Base-by-base conservation (phyloP, 2,888 invertebrate genomes). In the Gortyna flavago region DNA sequence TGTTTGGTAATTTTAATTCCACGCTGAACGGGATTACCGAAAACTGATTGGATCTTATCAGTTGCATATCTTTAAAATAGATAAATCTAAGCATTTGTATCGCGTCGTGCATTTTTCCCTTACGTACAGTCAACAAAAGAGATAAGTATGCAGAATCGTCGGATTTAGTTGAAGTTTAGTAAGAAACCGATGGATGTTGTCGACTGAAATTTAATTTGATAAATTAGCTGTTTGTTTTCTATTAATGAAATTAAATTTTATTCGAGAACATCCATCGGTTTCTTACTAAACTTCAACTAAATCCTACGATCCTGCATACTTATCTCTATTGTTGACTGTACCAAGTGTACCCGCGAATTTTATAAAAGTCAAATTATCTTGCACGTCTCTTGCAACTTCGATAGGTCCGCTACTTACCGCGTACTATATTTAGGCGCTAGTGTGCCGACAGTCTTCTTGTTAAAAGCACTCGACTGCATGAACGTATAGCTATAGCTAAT, bases 1-100 rank as follows among this genome's bases (percentile, higher is more conserved):
- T 18, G 18, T 81, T 59, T 59, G 25, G 65, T 29, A 67, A 67
- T 77, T 67, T 41, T 57, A 75, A n/a, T 75, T 65, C 44, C 8
- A 41, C 18, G 13, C 21, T 69, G 25, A 76, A 0, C 32, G 21
- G 41, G 7, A n/a, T 57, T 80, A 80, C 18, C 16, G 2, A 32
- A n/a, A 48, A 25, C 32, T 38, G 32, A 66, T 82, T 18, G n/a
- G 1, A 21, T 57, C 2, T 2, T 54, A 77, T 62, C 61, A 79
- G 29, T 51, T 35, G 16, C 13, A 67, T 57, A 83, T 78, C 16
- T 25, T 61, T 38, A 21, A 8, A 48, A 59, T 61, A n/a, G n/a
- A 59, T 67, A 51, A 79, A 72, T 51, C 57, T 25, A 61, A 16
- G 21, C 57, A 16, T 64, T 44, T 73, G 11, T 57, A 38, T 57